Evolutionary conservation across 1,140 invertebrate species (phyloP).

Genomic region (Lasioglossum baleicum): DNA sequence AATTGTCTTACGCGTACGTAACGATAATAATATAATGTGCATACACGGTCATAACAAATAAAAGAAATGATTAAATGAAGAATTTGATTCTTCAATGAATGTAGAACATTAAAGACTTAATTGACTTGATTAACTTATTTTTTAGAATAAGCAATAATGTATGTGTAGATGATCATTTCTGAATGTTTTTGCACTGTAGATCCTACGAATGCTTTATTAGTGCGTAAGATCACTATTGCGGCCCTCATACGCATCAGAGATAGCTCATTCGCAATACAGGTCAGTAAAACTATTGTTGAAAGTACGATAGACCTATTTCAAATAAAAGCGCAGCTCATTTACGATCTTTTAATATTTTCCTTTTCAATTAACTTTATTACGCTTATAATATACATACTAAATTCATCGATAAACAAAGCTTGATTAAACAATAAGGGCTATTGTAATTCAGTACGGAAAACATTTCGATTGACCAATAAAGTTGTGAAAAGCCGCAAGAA

Average conservation of each 20-base stretch:
- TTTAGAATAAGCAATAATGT: no score
- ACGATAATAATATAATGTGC: no score
- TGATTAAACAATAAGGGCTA: neutral
- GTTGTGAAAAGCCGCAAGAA: neutral
- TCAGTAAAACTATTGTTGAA: constrained; percentile 12
- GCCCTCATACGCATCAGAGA: neutral
- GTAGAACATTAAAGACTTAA: no score
- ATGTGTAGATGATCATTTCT: no score
- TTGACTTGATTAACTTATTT: no score
- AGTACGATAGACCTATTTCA: neutral
- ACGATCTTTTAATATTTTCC: neutral
- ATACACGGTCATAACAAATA: no score
- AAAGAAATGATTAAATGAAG: no score
- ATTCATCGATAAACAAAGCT: neutral
- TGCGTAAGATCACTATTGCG: no score
- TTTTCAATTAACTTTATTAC: neutral
- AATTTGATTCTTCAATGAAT: no score
- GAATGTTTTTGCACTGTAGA: no score
- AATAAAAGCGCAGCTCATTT: neutral
- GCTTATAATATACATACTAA: neutral
- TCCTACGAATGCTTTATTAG: no score
- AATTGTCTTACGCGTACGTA: no score
- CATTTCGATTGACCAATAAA: neutral
- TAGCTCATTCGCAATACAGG: neutral
- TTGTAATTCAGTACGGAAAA: neutral